Evolutionary conservation across 64 coral and sea anemone genomes (phyloP), one percentile per base, ranked within the genome.

Genomic region (Montipora efflorescens): DNA sequence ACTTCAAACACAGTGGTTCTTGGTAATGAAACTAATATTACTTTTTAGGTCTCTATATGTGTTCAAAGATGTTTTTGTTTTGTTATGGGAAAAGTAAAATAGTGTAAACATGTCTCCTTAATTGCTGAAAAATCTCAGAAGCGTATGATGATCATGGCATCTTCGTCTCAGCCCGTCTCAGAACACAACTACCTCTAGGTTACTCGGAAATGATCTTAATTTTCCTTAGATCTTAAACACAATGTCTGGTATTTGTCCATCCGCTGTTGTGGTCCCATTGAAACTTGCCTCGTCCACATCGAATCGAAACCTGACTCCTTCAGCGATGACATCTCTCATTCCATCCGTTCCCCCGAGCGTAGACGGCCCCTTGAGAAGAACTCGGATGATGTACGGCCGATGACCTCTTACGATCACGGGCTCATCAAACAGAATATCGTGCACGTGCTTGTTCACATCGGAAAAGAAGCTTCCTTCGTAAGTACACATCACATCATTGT

Each of bases 251-350:
- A 97, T 97, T 97, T 97, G 96, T 66, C 96, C 96, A 55, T 97
- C 96, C 10, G 92, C 90, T 16, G 96, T 97, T 19, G 96, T 97
- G 36, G 96, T 97, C 7, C 96, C 96, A 66, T 97, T 97, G 83
- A 97, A 97, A 81, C 96, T 97, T 12, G 93, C 89, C 79, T 97
- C 96, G 12, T 97, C 96, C 8, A 97, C 96, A 18, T 97, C 96
- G 77, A 97, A 97, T 36, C 76, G 52, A 75, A 97, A 97, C 72
- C 93, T 94, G 2, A 97, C 89, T 5, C 84, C 93, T 25, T 97
- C 96, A 50, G 93, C 88, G 0, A 91, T 76, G 16, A 97, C 90
- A 66, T 94, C 93, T 45, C 93, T 88, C 90, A 94, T 69, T 20
- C 96, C 96, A 22, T 97, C 93, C 11, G 88, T 92, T 47, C 96